Conservation (phyloP, 2,797 vertebrate species). For the Pyrocephalus nanus region DNA sequence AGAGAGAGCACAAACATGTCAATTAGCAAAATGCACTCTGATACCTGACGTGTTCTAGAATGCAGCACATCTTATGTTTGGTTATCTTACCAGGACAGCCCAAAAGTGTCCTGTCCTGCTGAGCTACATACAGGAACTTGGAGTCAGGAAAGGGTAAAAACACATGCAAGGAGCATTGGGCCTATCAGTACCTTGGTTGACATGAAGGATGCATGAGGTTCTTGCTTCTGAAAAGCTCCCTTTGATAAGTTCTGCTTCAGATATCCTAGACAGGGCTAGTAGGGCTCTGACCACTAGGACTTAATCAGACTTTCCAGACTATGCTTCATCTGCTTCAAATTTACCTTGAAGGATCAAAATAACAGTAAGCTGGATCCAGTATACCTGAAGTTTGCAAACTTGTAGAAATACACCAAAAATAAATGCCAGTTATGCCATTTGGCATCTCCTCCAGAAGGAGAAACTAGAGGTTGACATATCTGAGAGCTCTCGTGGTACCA, state of each 20-base stretch:
- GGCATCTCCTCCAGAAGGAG: background rate
- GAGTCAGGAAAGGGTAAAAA: background rate
- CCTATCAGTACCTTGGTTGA: background rate
- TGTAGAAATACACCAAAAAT: background rate
- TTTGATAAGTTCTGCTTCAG: background rate
- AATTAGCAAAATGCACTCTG: background rate
- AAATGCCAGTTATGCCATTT: background rate
- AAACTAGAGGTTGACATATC: background rate
- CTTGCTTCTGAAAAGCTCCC: background rate
- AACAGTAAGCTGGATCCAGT: background rate
- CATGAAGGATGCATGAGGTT: background rate
- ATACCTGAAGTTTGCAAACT: background rate
- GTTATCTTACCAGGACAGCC: background rate
- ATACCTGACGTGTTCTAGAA: background rate
- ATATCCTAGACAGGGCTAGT: background rate
- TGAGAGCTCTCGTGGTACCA: background rate
- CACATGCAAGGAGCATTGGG: fast-evolving
- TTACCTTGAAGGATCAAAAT: background rate
- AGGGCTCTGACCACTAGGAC: background rate
- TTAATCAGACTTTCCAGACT: background rate
- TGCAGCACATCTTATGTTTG: background rate
- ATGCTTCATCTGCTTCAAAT: background rate
- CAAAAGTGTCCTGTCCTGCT: background rate
- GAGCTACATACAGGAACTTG: background rate
- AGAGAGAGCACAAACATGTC: background rate